phyloP scores from a whole-genome alignment of 2,797 vertebrate genomes.

The Podargus strigoides region DNA sequence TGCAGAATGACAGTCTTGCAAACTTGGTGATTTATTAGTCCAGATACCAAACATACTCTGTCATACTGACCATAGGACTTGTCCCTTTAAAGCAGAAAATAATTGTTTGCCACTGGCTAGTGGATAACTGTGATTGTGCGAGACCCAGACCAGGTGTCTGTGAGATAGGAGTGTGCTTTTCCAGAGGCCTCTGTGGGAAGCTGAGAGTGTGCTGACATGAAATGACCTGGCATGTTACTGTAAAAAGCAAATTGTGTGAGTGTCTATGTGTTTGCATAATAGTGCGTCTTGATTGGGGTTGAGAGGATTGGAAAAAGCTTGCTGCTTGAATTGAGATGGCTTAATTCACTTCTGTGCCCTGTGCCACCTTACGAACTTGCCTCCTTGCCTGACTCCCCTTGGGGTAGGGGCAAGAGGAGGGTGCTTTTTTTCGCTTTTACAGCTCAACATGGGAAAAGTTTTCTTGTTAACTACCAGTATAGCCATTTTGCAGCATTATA shows the following conservation, averaged over 20 bases:
- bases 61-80: background rate
- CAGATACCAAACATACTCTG: background rate
- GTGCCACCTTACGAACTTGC: fast-evolving
- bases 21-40: background rate
- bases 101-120: background rate
- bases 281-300: background rate
- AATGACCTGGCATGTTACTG: background rate
- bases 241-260: constrained; percentile 4
- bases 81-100: background rate
- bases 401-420: background rate
- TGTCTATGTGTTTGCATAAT: background rate
- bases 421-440: background rate
- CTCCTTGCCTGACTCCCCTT: background rate
- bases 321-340: background rate
- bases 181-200: background rate
- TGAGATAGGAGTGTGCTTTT: background rate
- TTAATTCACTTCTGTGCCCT: background rate
- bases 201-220: background rate
- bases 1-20: constrained; percentile 1
- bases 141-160: background rate
- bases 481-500: background rate
- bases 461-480: background rate
- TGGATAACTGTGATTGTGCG: background rate
- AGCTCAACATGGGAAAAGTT: background rate
- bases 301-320: constrained; percentile 24